Percentiles rank a stretch among this genome's conserved stretches.
Conservation (phyloP, 2,888 invertebrate genomes). For the Strigamia crassipes region DNA sequence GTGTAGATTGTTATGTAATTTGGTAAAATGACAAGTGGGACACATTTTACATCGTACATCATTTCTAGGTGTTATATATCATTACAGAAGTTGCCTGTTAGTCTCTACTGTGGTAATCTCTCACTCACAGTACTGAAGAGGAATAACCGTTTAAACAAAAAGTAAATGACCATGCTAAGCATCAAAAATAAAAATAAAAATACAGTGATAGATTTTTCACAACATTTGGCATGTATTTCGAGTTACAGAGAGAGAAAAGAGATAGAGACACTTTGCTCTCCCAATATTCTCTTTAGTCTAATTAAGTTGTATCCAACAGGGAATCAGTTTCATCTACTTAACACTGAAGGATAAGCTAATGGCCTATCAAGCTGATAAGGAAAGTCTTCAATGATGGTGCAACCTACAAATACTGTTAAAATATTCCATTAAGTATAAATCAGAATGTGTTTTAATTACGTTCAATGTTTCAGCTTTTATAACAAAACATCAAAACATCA, state of each 20-base stretch:
- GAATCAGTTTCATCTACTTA: conserved; percentile 30
- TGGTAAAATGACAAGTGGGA: neutral
- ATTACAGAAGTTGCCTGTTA: neutral
- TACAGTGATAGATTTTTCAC: too few species aligned
- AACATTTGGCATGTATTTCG: neutral
- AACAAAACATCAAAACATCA: too few species aligned
- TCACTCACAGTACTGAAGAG: neutral
- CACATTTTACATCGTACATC: neutral
- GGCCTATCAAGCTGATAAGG: conserved; percentile 26
- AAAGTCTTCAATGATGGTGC: conserved; percentile 6
- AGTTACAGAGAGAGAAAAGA: neutral
- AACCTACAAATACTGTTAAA: neutral
- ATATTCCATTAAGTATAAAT: neutral
- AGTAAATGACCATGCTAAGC: too few species aligned
- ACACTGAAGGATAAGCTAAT: conserved; percentile 19
- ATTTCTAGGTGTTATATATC: neutral
- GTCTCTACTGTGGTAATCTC: neutral
- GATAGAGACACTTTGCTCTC: neutral
- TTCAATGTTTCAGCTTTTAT: too few species aligned
- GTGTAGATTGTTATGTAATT: neutral
- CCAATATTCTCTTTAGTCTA: conserved; percentile 24
- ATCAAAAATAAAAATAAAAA: too few species aligned
- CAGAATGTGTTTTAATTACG: too few species aligned
- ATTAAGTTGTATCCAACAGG: conserved; percentile 17
- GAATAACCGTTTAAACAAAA: neutral